Conservation (phyloP, 2,888 invertebrate genomes). For the Spatulosminthurus flaviceps region DNA sequence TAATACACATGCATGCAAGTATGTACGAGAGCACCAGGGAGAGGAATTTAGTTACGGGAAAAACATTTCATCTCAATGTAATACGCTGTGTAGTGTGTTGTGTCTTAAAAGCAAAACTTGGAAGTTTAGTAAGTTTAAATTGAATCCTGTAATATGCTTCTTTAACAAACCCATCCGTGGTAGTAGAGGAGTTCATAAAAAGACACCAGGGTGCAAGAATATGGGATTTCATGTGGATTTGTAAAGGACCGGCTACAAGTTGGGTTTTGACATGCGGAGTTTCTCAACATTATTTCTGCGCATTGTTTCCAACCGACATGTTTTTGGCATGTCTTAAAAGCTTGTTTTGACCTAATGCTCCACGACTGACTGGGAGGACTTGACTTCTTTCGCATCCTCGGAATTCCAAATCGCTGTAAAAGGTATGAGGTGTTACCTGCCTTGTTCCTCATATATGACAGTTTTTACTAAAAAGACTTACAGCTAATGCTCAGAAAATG, state of each 20-base stretch:
- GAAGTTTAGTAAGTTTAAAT: no score
- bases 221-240: constrained; percentile 3
- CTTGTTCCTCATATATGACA: no score
- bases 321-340: no score
- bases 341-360: no score
- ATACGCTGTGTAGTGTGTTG: background rate
- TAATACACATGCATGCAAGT: background rate
- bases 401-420: background rate
- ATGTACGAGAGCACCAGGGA: background rate
- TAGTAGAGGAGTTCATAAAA: background rate
- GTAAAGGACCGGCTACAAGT: background rate
- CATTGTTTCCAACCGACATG: no score
- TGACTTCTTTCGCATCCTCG: no score
- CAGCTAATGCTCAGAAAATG: background rate
- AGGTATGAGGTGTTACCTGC: background rate
- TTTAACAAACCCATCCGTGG: background rate
- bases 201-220: constrained; percentile 14
- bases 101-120: no score
- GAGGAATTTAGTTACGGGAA: constrained; percentile 6
- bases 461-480: no score
- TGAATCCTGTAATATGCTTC: background rate
- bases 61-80: background rate
- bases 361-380: no score
- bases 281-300: background rate
- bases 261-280: background rate